These are phyloP conservation scores for Rhinatrema bivittatum DNA, from an alignment of 2,797 vertebrate species.

Conservation along the genomic window DNA sequence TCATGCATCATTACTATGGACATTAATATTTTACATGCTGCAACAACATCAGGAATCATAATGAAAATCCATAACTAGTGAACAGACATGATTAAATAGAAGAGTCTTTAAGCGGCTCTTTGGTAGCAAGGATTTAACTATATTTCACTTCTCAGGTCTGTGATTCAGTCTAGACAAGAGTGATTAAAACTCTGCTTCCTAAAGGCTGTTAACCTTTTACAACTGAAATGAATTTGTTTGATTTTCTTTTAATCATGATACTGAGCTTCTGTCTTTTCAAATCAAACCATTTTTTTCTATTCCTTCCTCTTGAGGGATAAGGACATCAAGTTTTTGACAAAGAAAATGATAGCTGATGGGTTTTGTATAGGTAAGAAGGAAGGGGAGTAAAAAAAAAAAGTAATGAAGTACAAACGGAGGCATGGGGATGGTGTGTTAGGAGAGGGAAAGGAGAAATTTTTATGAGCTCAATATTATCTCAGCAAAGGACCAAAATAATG, in stretches of 20 bases:
- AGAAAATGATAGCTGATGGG: too few relatives aligned
- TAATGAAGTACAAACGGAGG: too few relatives aligned
- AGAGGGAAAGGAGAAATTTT: too few relatives aligned
- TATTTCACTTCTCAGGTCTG: constrained; percentile 66
- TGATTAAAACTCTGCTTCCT: constrained; percentile 75
- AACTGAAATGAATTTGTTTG: constrained; percentile 75
- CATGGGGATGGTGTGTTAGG: too few relatives aligned
- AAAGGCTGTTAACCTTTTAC: constrained; percentile 74
- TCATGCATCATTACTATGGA: constrained; percentile 99
- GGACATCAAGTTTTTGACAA: too few relatives aligned
- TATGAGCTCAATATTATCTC: too few relatives aligned
- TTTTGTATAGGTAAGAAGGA: too few relatives aligned
- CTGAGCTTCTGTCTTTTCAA: constrained; percentile 52
- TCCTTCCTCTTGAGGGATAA: too few relatives aligned
- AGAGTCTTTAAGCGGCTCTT: constrained; percentile 82
- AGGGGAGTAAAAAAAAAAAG: too few relatives aligned
- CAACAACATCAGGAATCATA: constrained; percentile 89
- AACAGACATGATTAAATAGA: constrained; percentile 97
- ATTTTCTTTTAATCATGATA: constrained; percentile 68
- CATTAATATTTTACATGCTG: constrained; percentile 92
- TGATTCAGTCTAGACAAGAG: constrained; percentile 71
- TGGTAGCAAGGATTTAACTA: constrained; percentile 62
- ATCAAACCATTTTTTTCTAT: constrained; percentile 49
- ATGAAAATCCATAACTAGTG: constrained; percentile 98
- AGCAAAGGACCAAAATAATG: too few relatives aligned